Conservation (phyloP, 2,113 vertebrate species). For the Mobula hypostoma region DNA sequence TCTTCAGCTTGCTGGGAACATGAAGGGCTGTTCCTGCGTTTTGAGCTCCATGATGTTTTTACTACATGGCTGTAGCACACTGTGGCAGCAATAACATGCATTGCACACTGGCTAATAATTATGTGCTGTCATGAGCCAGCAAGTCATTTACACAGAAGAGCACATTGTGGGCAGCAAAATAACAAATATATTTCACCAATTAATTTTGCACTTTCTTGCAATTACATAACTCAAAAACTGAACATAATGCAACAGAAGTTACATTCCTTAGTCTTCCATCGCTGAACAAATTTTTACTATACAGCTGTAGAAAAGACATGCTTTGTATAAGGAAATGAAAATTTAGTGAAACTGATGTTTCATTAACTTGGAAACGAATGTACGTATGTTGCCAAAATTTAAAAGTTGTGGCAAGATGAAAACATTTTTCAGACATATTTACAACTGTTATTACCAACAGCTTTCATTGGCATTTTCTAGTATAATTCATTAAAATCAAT, state of each 20-base stretch:
- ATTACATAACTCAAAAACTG: no score
- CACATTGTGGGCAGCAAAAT: no score
- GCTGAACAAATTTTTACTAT: neutral
- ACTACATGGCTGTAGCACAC: no score
- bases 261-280: neutral
- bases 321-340: neutral
- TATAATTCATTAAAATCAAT: neutral
- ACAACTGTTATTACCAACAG: neutral
- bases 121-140: no score
- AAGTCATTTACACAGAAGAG: no score
- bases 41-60: no score
- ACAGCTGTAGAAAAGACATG: neutral
- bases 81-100: no score
- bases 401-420: neutral
- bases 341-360: neutral
- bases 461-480: neutral
- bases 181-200: no score
- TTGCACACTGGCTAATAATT: no score
- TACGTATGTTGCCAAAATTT: neutral
- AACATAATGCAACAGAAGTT: neutral
- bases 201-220: no score
- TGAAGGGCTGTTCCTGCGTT: no score
- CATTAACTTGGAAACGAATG: neutral
- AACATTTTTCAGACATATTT: neutral
- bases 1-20: no score